Conservation (phyloP, 2,113 vertebrate genomes). For the Dasypus novemcinctus region DNA sequence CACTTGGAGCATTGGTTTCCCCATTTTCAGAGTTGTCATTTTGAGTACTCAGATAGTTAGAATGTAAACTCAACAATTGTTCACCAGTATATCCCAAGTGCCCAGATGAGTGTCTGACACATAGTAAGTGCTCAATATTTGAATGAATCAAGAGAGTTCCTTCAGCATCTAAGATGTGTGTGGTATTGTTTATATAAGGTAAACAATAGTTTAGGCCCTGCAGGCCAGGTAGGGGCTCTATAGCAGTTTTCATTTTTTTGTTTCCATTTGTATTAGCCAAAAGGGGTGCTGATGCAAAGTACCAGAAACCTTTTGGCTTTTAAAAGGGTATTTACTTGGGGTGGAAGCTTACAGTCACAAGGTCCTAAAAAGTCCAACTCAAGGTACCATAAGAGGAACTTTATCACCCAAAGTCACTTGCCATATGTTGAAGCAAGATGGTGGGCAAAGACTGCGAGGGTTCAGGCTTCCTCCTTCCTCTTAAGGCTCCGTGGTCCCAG, state of each 20-base stretch:
- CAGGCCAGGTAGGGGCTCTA: background rate
- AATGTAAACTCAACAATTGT: background rate
- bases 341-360: no score
- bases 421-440: no score
- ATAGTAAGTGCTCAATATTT: background rate
- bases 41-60: constrained; percentile 8
- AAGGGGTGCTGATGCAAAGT: no score
- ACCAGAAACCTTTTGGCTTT: no score
- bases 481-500: no score
- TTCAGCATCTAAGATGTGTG: background rate
- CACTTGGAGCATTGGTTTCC: background rate
- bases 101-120: background rate
- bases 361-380: no score
- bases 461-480: no score
- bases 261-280: background rate
- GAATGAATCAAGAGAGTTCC: background rate
- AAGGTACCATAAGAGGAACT: no score
- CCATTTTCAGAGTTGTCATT: background rate
- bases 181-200: background rate
- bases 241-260: background rate
- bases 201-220: background rate
- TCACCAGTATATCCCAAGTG: background rate
- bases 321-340: no score
- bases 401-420: no score
- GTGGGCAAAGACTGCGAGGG: no score